Conservation (phyloP, 2,797 vertebrate genomes). For the Muscicapa striata region DNA sequence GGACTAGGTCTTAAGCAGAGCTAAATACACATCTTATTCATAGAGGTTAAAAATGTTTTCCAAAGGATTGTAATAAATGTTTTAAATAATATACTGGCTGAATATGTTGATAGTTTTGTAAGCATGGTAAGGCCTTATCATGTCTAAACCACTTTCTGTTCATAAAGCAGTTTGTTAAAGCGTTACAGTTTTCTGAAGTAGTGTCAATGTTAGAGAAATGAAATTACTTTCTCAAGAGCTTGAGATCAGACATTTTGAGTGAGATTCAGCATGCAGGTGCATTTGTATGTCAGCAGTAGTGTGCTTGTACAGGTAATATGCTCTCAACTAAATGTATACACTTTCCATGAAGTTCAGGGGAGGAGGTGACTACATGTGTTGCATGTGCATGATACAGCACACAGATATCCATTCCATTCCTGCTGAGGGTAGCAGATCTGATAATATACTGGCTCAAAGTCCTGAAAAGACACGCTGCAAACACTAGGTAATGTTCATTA, state of each 20-base stretch:
- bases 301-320: not conserved
- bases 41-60: not conserved
- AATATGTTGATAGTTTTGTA: not conserved
- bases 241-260: not conserved
- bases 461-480: not conserved
- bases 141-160: not conserved
- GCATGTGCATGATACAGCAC: not conserved
- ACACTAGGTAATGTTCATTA: not conserved
- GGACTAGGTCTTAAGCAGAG: not conserved
- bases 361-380: not conserved
- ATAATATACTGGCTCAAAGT: not conserved
- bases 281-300: not conserved
- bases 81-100: not conserved
- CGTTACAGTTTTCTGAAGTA: not conserved
- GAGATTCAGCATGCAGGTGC: not conserved
- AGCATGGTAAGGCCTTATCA: not conserved
- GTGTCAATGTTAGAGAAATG: not conserved
- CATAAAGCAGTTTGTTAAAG: not conserved
- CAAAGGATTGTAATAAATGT: conserved; percentile 18
- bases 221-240: not conserved
- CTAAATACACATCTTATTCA: not conserved
- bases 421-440: not conserved
- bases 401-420: not conserved
- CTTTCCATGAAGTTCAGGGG: not conserved
- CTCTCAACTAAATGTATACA: fast-evolving